Evolutionary conservation across 2,888 invertebrate species (phyloP).

Genomic region (Hesperia comma): DNA sequence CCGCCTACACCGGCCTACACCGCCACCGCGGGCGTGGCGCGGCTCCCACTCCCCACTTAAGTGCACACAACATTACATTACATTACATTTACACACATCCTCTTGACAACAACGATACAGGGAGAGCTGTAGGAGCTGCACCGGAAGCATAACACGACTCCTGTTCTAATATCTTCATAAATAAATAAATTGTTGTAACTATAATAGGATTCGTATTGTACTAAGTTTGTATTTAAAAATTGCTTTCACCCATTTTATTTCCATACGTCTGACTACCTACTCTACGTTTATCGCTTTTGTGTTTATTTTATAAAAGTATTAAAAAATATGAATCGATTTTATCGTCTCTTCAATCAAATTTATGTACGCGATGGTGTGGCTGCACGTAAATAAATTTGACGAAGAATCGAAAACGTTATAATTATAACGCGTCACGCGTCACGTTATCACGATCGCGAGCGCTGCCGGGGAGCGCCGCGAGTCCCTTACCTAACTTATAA

Average conservation of each 20-base stretch:
- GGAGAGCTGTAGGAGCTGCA: background rate
- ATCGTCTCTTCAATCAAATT: slow-evolving; percentile 30
- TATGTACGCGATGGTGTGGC: slow-evolving; percentile 19
- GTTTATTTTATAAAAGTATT: slow-evolving; percentile 30
- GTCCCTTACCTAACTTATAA: slow-evolving; percentile 25
- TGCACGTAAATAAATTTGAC: slow-evolving; percentile 32
- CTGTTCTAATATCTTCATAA: slow-evolving; percentile 13
- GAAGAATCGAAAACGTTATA: background rate
- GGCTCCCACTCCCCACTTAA: slow-evolving; percentile 38
- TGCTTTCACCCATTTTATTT: slow-evolving; percentile 15
- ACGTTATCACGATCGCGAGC: background rate
- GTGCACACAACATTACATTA: slow-evolving; percentile 39
- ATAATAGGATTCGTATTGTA: slow-evolving; percentile 35
- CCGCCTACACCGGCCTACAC: slow-evolving; percentile 44
- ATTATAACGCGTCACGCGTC: background rate
- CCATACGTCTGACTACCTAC: slow-evolving; percentile 11
- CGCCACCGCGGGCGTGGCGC: slow-evolving; percentile 12
- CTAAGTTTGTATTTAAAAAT: slow-evolving; percentile 36
- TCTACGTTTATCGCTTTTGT: slow-evolving; percentile 22
- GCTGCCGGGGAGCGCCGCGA: slow-evolving; percentile 13
- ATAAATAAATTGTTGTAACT: slow-evolving; percentile 37
- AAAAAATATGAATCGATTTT: slow-evolving; percentile 23
- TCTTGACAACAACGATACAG: slow-evolving; percentile 14
- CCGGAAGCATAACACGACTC: slow-evolving; percentile 1
- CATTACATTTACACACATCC: slow-evolving; percentile 33